phyloP scores from a whole-genome alignment of 2,888 invertebrate species.

The Myathropa florea region DNA sequence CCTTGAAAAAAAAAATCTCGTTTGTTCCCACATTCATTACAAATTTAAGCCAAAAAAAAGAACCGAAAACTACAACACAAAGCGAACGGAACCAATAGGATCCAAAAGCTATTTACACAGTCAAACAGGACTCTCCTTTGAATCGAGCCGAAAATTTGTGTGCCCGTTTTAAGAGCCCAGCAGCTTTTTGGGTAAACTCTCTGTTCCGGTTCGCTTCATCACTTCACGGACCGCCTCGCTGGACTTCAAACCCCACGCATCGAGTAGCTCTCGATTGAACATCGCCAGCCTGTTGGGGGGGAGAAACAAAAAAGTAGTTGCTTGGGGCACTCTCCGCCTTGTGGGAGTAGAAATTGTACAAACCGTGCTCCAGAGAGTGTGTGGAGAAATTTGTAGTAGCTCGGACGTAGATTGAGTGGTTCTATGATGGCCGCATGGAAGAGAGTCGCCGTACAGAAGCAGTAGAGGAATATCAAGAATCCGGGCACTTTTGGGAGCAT shows the following conservation, averaged over 20 bases:
- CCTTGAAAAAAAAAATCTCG: neutral
- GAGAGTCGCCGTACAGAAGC: slow-evolving; percentile 88
- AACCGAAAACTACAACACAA: neutral
- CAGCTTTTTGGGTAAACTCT: slow-evolving; percentile 24
- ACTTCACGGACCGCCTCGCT: slow-evolving; percentile 81
- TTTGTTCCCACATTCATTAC: neutral
- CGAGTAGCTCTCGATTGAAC: slow-evolving; percentile 83
- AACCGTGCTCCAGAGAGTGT: slow-evolving; percentile 87
- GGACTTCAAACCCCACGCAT: slow-evolving; percentile 84
- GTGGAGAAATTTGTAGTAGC: slow-evolving; percentile 91
- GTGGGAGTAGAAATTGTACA: slow-evolving; percentile 52
- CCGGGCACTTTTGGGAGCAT: slow-evolving; percentile 86
- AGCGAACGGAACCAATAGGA: neutral
- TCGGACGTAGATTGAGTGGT: slow-evolving; percentile 88
- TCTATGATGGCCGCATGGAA: slow-evolving; percentile 91
- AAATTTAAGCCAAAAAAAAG: neutral
- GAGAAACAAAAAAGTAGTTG: neutral
- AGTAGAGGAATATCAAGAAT: slow-evolving; percentile 87
- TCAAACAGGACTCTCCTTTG: neutral
- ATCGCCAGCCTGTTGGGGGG: slow-evolving; percentile 82
- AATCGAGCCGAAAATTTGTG: neutral
- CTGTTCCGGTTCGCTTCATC: slow-evolving; percentile 75
- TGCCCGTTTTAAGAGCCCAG: slow-evolving; percentile 33
- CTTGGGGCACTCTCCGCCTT: neutral
- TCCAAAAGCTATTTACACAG: slow-evolving; percentile 15